Percentiles rank a stretch among this genome's conserved stretches.
phyloP scores from a whole-genome alignment of 2,888 invertebrate species.

The Hypercompe scribonia region DNA sequence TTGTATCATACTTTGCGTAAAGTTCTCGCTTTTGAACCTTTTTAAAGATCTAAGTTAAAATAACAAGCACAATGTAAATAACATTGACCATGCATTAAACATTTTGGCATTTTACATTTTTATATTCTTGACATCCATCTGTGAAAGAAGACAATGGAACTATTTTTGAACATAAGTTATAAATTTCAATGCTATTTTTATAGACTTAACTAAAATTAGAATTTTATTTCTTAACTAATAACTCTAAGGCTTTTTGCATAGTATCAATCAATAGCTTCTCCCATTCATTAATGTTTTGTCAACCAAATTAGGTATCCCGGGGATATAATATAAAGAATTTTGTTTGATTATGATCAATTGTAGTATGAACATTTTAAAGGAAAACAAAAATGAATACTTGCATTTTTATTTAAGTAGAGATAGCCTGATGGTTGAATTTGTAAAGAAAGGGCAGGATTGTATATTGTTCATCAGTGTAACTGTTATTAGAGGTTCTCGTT shows the following conservation, averaged over 20 bases:
- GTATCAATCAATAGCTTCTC: not conserved
- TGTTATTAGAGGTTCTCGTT: not conserved
- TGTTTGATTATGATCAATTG: not conserved
- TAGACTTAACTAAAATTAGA: not conserved
- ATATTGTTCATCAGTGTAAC: no score
- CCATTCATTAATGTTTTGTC: not conserved
- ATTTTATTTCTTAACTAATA: not conserved
- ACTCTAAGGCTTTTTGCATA: not conserved
- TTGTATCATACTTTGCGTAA: slow-evolving; percentile 19
- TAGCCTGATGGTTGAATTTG: no score
- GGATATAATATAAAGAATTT: no score
- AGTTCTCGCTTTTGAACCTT: not conserved
- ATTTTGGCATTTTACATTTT: not conserved
- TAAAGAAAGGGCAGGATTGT: no score
- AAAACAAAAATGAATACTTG: no score
- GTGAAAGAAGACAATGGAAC: not conserved
- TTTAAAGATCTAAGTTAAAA: not conserved
- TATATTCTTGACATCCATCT: not conserved
- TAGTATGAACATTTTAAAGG: not conserved
- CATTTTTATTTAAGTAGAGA: no score
- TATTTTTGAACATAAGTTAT: not conserved
- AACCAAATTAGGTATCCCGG: no score
- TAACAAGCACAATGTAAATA: not conserved
- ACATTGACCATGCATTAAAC: not conserved
- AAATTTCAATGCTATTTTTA: not conserved